Evolutionary conservation across 2,113 vertebrate species (phyloP).

Genomic region (Scatophagus argus): DNA sequence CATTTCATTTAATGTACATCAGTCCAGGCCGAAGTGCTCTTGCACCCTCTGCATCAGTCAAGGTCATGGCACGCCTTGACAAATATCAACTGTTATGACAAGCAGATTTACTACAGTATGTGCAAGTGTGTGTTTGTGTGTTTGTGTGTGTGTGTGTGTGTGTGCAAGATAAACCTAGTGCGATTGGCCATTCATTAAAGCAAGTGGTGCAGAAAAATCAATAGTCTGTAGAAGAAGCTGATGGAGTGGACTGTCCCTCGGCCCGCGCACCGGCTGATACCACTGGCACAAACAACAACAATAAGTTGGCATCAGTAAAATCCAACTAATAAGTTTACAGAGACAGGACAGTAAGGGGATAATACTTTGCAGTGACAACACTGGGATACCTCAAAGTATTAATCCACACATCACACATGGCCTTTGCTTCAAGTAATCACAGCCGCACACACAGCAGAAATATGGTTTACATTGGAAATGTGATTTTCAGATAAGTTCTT

Average conservation of each 20-base stretch:
- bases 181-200: constrained; percentile 77
- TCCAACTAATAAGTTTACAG: constrained; percentile 44
- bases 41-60: constrained; percentile 59
- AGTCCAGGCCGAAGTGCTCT: constrained; percentile 20
- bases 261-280: constrained; percentile 45
- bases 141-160: constrained; percentile 9
- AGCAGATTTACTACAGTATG: constrained; percentile 60
- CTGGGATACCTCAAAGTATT: constrained; percentile 28
- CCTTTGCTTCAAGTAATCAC: constrained; percentile 21
- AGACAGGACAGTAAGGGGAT: constrained; percentile 20
- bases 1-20: constrained; percentile 63
- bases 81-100: constrained; percentile 71
- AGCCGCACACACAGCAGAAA: constrained; percentile 14
- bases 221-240: constrained; percentile 69
- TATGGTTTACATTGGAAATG: constrained; percentile 33
- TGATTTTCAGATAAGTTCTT: constrained; percentile 25
- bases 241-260: constrained; percentile 60
- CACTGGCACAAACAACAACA: constrained; percentile 48
- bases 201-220: constrained; percentile 78
- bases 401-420: constrained; percentile 32
- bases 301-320: constrained; percentile 50
- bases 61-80: constrained; percentile 63
- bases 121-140: constrained; percentile 2
- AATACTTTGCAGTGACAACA: not conserved
- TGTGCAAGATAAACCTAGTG: constrained; percentile 67